These are phyloP conservation scores for Dicyrtomina minuta DNA, from an alignment of 2,888 invertebrate species.

Conservation along the genomic window DNA sequence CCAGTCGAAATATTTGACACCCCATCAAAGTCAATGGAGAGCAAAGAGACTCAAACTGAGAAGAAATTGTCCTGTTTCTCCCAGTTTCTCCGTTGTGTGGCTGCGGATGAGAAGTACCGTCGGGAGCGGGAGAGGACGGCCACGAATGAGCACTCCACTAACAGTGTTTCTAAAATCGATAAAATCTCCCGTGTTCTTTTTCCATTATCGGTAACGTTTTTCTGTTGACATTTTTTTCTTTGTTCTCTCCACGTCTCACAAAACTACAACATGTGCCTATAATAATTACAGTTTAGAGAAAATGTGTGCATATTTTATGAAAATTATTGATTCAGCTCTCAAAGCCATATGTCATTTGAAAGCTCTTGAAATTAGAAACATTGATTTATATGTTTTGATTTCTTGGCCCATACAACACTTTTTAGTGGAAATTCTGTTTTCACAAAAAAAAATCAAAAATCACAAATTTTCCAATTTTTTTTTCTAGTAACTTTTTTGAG, in stretches of 20 bases:
- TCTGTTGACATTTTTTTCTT: constrained; percentile 6
- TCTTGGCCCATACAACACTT: no score
- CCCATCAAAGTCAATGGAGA: constrained; percentile 63
- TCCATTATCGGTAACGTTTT: constrained; percentile 40
- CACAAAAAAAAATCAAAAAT: no score
- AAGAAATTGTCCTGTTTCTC: constrained; percentile 72
- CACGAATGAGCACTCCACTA: constrained; percentile 62
- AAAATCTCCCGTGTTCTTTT: constrained; percentile 76
- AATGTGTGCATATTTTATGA: no score
- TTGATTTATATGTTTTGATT: no score
- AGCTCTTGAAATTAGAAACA: no score
- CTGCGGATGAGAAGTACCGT: constrained; percentile 58
- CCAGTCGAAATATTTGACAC: constrained; percentile 32
- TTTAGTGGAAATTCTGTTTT: no score
- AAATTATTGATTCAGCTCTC: no score
- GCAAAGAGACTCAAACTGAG: constrained; percentile 77
- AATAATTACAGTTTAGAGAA: no score
- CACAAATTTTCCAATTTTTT: no score
- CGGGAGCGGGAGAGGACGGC: constrained; percentile 71
- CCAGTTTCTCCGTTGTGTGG: constrained; percentile 76
- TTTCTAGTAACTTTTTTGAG: no score
- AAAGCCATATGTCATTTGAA: no score
- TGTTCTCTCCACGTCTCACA: constrained; percentile 37
- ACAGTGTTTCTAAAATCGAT: constrained; percentile 85
- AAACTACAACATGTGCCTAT: not conserved